Percentiles rank a stretch among this genome's conserved stretches.
Conservation (phyloP, 2,888 invertebrate species). For the Lasioglossum pauxillum region DNA sequence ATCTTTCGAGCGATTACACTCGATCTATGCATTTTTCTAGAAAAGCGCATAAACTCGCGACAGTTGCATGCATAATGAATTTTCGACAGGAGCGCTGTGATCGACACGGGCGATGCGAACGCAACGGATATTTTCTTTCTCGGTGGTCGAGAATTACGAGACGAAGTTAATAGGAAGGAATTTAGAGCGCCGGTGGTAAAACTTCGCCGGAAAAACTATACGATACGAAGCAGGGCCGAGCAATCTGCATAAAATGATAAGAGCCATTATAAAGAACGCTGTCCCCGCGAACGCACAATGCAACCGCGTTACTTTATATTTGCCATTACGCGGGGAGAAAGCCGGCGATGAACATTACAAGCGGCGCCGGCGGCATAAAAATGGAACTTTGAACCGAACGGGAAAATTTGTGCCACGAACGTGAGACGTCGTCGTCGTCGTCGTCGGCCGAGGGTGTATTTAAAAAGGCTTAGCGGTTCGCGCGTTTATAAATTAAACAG, state of each 20-base stretch:
- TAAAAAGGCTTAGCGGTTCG: slow-evolving; percentile 24
- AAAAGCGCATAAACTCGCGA: neutral
- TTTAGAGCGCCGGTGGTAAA: neutral
- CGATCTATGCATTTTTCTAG: too few relatives aligned
- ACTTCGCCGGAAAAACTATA: neutral
- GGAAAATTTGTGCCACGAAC: neutral
- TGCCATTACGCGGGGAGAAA: neutral
- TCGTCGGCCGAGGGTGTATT: neutral
- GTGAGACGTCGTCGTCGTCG: neutral
- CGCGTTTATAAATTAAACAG: slow-evolving; percentile 36
- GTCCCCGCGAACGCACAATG: slow-evolving; percentile 2
- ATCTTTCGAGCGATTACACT: too few relatives aligned
- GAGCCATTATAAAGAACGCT: slow-evolving; percentile 27
- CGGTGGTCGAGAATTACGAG: neutral
- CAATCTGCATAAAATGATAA: slow-evolving; percentile 47
- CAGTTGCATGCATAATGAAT: neutral
- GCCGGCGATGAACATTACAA: slow-evolving; percentile 11
- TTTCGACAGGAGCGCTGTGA: neutral
- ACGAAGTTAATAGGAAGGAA: neutral
- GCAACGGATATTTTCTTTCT: neutral
- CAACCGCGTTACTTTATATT: slow-evolving; percentile 11
- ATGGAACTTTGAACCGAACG: slow-evolving; percentile 9
- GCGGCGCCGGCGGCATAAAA: neutral
- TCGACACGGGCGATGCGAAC: neutral
- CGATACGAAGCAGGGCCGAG: slow-evolving; percentile 6